A percentile compares a stretch with the other conserved stretches of the same genome.
These are phyloP conservation scores for Beris chalybata DNA, from an alignment of 2,888 invertebrate species.

Conservation along the genomic window DNA sequence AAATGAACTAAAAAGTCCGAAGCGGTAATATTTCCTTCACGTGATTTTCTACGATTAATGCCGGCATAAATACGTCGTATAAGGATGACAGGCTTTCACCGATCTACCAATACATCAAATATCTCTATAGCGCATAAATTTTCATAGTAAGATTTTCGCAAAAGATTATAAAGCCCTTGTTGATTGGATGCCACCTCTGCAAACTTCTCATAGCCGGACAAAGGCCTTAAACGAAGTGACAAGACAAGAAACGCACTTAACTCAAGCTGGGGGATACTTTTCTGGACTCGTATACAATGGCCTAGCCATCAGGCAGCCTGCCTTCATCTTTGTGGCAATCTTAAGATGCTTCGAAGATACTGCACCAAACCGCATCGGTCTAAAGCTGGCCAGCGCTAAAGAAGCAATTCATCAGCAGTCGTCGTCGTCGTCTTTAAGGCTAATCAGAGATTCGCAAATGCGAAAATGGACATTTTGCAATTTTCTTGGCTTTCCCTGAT, in stretches of 20 bases:
- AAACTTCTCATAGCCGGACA: conserved; percentile 3
- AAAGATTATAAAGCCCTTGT: not conserved
- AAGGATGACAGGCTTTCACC: conserved; percentile 11
- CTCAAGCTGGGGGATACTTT: too few species aligned
- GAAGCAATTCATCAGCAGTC: conserved; percentile 11
- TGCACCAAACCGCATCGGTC: not conserved
- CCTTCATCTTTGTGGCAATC: not conserved
- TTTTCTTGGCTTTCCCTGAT: conserved; percentile 20
- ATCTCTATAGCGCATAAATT: conserved; percentile 18
- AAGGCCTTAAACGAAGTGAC: conserved; percentile 19
- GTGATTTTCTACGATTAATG: too few species aligned
- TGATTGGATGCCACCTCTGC: conserved; percentile 12
- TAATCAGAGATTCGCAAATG: conserved; percentile 16
- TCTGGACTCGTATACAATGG: too few species aligned
- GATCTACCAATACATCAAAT: conserved; percentile 6
- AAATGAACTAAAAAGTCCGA: too few species aligned
- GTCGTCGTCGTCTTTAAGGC: not conserved
- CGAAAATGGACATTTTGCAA: conserved; percentile 19
- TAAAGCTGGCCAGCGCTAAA: not conserved
- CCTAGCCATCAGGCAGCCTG: too few species aligned
- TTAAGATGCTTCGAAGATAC: not conserved
- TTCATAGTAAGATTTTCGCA: conserved; percentile 8
- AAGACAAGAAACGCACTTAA: conserved; percentile 11
- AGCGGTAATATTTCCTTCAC: too few species aligned
- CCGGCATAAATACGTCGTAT: too few species aligned